Evolutionary conservation across 1,140 invertebrate genomes (phyloP).

Genomic region (Camponotus floridanus): DNA sequence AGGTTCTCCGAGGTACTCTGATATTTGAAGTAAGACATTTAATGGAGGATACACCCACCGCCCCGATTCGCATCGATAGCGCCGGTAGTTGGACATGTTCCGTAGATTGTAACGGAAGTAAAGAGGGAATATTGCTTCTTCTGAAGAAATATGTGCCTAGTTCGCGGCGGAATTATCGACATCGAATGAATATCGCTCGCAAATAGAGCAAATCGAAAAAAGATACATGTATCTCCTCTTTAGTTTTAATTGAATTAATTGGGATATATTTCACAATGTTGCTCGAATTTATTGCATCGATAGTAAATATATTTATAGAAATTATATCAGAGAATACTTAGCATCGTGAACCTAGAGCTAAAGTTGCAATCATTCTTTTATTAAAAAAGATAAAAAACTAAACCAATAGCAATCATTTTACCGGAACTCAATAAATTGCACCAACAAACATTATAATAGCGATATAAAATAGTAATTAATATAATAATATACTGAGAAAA

Average conservation of each 20-base stretch:
- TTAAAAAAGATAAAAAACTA: background rate
- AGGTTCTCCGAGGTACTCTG: no score
- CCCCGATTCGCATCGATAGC: constrained; percentile 53
- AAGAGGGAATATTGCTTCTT: constrained; percentile 44
- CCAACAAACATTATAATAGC: background rate
- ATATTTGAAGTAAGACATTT: constrained; percentile 28
- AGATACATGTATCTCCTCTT: background rate
- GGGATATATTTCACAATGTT: background rate
- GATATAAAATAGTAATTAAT: background rate
- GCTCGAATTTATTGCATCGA: constrained; percentile 5
- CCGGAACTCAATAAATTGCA: background rate
- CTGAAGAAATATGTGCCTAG: constrained; percentile 20
- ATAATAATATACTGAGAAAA: background rate
- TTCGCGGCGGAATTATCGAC: constrained; percentile 20
- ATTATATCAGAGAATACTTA: background rate
- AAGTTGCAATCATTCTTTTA: background rate
- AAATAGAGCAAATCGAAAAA: background rate
- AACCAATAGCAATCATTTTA: background rate
- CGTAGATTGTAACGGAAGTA: constrained; percentile 50
- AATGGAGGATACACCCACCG: constrained; percentile 43
- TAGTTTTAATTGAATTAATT: background rate
- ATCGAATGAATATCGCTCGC: constrained; percentile 26
- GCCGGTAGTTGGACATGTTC: constrained; percentile 50
- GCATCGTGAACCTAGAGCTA: no score
- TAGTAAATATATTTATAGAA: background rate